These are phyloP conservation scores for Conger conger DNA, from an alignment of 2,113 vertebrate genomes.

Conservation along the genomic window DNA sequence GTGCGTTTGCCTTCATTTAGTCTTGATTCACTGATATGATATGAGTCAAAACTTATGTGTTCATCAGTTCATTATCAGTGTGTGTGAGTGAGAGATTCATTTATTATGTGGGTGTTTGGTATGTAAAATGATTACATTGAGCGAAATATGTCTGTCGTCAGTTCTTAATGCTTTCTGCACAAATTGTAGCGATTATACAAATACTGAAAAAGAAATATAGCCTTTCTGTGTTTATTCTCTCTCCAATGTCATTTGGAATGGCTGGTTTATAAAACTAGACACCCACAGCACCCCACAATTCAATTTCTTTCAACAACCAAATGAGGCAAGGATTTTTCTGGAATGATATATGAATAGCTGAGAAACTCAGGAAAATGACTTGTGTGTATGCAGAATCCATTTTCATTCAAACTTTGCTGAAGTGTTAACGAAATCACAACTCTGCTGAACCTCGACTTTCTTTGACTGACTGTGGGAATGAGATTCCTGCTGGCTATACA, in stretches of 20 bases:
- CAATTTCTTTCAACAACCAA: not conserved
- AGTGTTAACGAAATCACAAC: not conserved
- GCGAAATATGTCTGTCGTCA: not conserved
- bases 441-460: not conserved
- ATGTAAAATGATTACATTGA: not conserved
- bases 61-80: not conserved
- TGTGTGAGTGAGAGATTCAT: not conserved
- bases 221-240: not conserved
- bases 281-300: constrained; percentile 10
- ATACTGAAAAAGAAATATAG: too few relatives aligned
- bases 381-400: not conserved
- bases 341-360: not conserved
- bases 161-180: not conserved
- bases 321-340: not conserved
- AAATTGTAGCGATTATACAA: not conserved
- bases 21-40: not conserved
- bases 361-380: not conserved
- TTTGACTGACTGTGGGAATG: not conserved
- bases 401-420: not conserved
- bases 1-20: not conserved
- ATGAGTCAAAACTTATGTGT: not conserved
- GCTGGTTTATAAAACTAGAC: constrained; percentile 4
- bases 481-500: not conserved
- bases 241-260: not conserved
- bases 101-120: not conserved